These are phyloP conservation scores for Ormyrus thymus DNA, from an alignment of 2,888 invertebrate genomes.

Conservation along the genomic window DNA sequence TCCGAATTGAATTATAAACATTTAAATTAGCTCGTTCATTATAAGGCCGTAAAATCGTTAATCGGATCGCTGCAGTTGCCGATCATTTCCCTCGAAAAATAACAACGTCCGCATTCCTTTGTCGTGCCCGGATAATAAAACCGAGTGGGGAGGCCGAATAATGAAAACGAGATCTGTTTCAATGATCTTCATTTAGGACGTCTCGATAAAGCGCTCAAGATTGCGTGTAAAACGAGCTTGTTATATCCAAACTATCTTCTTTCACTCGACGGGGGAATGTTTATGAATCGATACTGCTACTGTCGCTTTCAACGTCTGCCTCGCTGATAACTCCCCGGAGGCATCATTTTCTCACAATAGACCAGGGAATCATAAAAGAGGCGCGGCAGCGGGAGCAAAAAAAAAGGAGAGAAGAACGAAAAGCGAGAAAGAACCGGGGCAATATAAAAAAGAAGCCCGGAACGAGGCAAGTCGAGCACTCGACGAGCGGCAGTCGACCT, in stretches of 20 bases:
- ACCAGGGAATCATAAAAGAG: conserved; percentile 4
- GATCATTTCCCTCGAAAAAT: too few relatives aligned
- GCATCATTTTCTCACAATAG: conserved; percentile 51
- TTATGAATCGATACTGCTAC: conserved; percentile 33
- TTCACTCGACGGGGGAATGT: conserved; percentile 19
- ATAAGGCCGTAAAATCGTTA: too few relatives aligned
- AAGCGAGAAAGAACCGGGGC: neutral
- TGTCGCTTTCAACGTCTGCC: neutral
- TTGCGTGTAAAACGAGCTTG: neutral
- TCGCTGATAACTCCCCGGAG: conserved; percentile 42
- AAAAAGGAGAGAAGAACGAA: neutral
- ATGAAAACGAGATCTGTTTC: too few relatives aligned
- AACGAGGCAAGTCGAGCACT: neutral
- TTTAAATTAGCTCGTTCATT: too few relatives aligned
- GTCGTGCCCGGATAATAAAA: too few relatives aligned
- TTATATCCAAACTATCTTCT: conserved; percentile 5
- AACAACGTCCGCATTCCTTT: too few relatives aligned
- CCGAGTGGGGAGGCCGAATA: too few relatives aligned
- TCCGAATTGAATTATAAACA: too few relatives aligned
- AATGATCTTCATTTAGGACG: neutral
- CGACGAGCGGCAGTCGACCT: neutral
- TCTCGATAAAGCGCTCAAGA: neutral
- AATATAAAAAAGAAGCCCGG: neutral
- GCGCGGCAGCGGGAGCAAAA: neutral
- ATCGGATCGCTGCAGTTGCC: too few relatives aligned